These are phyloP conservation scores for Daphoenositta chrysoptera DNA, from an alignment of 2,113 vertebrate genomes.

Conservation along the genomic window DNA sequence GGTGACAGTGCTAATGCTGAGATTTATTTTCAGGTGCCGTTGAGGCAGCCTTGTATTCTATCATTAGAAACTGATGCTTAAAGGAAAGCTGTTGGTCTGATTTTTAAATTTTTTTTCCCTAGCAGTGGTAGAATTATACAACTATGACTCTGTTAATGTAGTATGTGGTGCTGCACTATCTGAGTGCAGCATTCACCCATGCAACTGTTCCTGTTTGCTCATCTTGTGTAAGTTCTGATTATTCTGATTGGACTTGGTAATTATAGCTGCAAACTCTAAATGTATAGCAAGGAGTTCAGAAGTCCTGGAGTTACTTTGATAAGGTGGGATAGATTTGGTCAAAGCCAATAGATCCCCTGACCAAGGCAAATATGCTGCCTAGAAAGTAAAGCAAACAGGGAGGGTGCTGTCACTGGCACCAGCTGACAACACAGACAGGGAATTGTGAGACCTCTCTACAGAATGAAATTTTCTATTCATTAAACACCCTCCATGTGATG, in stretches of 20 bases:
- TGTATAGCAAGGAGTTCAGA: background rate
- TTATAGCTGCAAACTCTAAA: background rate
- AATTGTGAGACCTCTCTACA: background rate
- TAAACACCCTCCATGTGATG: background rate
- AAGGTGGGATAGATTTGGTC: background rate
- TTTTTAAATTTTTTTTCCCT: background rate
- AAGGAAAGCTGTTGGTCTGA: background rate
- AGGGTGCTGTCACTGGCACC: background rate
- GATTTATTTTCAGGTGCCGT: background rate
- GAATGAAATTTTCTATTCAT: background rate
- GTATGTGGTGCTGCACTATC: background rate
- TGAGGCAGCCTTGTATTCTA: background rate
- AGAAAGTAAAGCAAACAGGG: background rate
- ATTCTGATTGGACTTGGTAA: background rate
- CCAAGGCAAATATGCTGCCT: background rate
- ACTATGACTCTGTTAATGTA: background rate
- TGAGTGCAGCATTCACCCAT: background rate
- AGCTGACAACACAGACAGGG: background rate
- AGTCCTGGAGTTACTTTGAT: background rate
- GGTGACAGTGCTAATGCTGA: background rate
- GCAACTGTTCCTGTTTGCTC: background rate
- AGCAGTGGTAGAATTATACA: background rate
- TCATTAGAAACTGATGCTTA: background rate
- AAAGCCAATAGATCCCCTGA: background rate
- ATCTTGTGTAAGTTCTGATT: background rate